Evolutionary conservation across 2,797 vertebrate genomes (phyloP).

Genomic region (Pyrocephalus nanus): DNA sequence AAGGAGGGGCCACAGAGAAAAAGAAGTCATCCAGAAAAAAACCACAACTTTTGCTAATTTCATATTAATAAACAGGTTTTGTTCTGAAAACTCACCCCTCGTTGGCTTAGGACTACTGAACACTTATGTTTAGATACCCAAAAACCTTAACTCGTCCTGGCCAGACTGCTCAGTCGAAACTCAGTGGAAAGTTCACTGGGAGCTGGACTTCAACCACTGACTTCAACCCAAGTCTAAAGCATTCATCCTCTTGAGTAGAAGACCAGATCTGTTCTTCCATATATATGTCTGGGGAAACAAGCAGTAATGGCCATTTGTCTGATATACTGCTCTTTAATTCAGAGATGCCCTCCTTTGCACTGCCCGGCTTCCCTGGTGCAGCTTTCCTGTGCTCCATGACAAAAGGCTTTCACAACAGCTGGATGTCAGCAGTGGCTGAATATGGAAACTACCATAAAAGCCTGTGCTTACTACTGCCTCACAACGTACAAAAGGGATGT

Average conservation of each 20-base stretch:
- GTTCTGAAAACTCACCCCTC: background rate
- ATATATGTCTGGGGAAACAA: background rate
- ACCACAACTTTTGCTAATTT: background rate
- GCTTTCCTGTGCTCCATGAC: background rate
- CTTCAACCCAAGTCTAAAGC: background rate
- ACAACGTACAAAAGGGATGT: background rate
- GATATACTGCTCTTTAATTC: background rate
- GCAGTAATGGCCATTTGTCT: background rate
- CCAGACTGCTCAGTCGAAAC: background rate
- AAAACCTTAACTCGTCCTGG: background rate
- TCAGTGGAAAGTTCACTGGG: background rate
- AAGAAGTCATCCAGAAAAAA: background rate
- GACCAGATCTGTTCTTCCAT: background rate
- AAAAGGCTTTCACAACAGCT: background rate
- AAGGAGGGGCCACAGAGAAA: background rate
- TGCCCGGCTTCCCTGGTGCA: accelerated
- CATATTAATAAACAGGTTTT: background rate
- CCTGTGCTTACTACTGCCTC: background rate
- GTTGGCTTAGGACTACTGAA: background rate
- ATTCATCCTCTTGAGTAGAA: background rate
- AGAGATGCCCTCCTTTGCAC: background rate
- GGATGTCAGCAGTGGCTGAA: background rate
- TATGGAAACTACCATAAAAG: background rate
- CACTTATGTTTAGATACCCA: background rate
- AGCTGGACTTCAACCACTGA: background rate